A percentile compares a stretch with the other conserved stretches of the same genome.
Evolutionary conservation across 2,113 vertebrate species (phyloP).

Genomic region (Dolichotis patagonum): DNA sequence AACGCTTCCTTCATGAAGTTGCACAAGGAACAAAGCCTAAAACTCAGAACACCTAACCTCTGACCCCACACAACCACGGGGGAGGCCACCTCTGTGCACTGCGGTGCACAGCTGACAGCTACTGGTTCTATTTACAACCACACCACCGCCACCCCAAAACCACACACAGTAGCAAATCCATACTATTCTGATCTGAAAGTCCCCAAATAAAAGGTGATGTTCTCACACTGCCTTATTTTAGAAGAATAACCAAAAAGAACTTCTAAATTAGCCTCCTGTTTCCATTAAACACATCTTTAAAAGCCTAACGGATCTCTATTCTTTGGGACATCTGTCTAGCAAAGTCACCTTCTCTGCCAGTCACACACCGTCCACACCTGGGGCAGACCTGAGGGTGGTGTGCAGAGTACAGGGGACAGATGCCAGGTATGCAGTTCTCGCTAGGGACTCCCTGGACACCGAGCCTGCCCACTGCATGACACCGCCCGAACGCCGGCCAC

Average conservation of each 20-base stretch:
- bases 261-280: not conserved
- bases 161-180: not conserved
- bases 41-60: not conserved
- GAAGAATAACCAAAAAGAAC: not conserved
- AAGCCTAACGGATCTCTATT: constrained; percentile 45
- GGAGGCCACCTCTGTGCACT: not conserved
- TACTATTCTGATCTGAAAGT: constrained; percentile 13
- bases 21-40: not conserved
- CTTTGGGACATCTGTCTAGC: constrained; percentile 51
- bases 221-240: constrained; percentile 47
- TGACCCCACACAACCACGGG: not conserved
- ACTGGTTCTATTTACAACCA: not conserved
- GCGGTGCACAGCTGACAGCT: not conserved
- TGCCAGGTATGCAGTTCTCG: not conserved
- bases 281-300: constrained; percentile 41
- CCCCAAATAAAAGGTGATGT: not conserved
- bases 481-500: not conserved
- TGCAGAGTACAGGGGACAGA: not conserved
- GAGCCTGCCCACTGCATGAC: not conserved
- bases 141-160: not conserved
- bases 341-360: constrained; percentile 30
- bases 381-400: not conserved
- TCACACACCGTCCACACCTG: constrained; percentile 48
- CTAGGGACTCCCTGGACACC: not conserved
- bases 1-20: not conserved